Base-by-base conservation (phyloP, 92 coral and sea anemone species). In the Phenganax marumi region DNA sequence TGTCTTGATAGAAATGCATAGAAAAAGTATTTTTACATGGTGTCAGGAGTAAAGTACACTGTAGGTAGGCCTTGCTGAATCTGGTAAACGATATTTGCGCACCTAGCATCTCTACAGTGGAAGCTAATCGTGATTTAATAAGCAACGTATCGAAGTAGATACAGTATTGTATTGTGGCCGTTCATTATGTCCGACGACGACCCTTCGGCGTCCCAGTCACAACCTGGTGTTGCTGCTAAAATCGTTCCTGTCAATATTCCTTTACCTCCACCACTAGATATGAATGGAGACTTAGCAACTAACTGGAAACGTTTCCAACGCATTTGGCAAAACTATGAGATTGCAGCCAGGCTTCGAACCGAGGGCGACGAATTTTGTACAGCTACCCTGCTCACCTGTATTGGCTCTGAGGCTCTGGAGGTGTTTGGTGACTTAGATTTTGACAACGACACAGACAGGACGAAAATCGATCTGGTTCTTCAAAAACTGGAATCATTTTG, bases 321-420 rank as follows among this genome's bases (percentile, higher is more conserved):
- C n/a, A 26, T 72, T 77, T 89, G 91, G 87, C 71, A 76, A 21
- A 89, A 89, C 68, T 86, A 85, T 64, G 86, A 85, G 51, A 81
- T 86, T n/a, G 84, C 82, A 5, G 64, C 90, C 23, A 60, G 84
- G 7, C 72, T 74, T 66, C 57, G 84, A 70, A 49, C 68, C 57
- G 83, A 84, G 75, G 25, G 52, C 58, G 81, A 75, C 18, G 84
- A 75, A 68, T 60, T 80, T 50, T 76, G 85, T 46, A 81, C 85
- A 21, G 91, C 87, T 26, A 89, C 89, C 3, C 50, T 89, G n/a
- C 83, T 86, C 14, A 89, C 89, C 16, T 89, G 89, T 21, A 71
- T 86, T 61, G 89, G 84, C 46, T 85, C 73, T 2, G 85, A 86
- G 23, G 87, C 87, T 50, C 69, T 89, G 33, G 85, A 85, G n/a